These are phyloP conservation scores for Eleginops maclovinus DNA, from an alignment of 2,113 vertebrate genomes.

Conservation along the genomic window DNA sequence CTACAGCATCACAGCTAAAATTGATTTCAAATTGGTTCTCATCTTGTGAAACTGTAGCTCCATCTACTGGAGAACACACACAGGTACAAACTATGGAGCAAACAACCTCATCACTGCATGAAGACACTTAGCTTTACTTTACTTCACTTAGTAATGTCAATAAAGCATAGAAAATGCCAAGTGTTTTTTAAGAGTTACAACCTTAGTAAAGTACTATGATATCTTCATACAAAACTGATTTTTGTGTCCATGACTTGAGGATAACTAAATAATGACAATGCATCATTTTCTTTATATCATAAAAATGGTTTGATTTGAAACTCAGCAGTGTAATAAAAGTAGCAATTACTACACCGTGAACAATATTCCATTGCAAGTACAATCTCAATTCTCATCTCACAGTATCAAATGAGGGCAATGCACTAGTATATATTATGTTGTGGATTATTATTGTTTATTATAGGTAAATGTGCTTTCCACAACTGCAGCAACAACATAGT, in stretches of 20 bases:
- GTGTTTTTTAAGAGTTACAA: neutral
- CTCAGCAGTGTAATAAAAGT: neutral
- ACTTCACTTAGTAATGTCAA: neutral
- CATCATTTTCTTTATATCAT: neutral
- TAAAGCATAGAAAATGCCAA: neutral
- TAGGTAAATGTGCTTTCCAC: no score
- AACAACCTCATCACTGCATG: neutral
- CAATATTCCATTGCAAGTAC: neutral
- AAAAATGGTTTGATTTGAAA: neutral
- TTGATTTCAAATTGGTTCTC: neutral
- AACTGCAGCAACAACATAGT: no score
- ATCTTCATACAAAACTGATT: neutral
- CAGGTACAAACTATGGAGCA: constrained; percentile 30
- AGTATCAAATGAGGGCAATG: neutral
- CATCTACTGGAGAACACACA: constrained; percentile 53
- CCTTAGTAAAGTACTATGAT: neutral
- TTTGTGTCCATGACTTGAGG: no score
- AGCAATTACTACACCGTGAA: neutral
- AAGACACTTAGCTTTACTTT: neutral
- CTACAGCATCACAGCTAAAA: no score
- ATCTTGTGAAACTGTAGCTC: constrained; percentile 31
- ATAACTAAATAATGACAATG: neutral
- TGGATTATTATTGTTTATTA: neutral
- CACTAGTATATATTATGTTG: no score
- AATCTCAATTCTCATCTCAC: neutral